Percentiles rank a stretch among this genome's conserved stretches.
Evolutionary conservation across 1,140 invertebrate genomes (phyloP).

Genomic region (Drosophila bocki): DNA sequence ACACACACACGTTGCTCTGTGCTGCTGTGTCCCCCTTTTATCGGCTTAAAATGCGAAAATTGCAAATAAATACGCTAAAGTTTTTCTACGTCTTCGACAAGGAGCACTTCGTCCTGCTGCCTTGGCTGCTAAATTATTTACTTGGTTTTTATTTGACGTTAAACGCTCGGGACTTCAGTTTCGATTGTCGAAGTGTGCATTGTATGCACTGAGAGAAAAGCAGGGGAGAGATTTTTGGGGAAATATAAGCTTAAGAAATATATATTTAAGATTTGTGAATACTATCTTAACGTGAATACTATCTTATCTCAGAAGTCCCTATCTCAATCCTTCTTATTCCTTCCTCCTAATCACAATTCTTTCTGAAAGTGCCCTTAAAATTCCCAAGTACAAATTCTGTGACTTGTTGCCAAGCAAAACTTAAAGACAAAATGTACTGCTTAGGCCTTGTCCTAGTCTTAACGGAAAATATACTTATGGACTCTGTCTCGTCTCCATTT

Average conservation of each 20-base stretch:
- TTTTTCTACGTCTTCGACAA: slow-evolving; percentile 45
- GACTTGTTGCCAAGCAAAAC: neutral
- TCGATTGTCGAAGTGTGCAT: slow-evolving; percentile 46
- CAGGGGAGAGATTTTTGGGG: too few species aligned
- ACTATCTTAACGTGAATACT: too few species aligned
- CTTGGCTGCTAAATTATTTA: slow-evolving; percentile 74
- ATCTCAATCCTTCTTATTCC: neutral
- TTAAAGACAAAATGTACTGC: neutral
- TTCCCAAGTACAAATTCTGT: neutral
- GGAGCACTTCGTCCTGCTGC: slow-evolving; percentile 40
- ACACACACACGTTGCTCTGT: slow-evolving; percentile 3
- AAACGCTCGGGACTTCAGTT: slow-evolving; percentile 61
- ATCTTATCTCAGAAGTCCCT: too few species aligned
- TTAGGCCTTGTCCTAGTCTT: neutral
- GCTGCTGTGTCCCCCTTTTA: slow-evolving; percentile 57
- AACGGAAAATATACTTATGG: neutral
- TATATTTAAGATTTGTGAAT: neutral
- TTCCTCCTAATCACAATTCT: neutral
- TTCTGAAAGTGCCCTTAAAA: neutral
- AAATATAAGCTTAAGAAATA: neutral
- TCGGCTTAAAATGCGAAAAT: slow-evolving; percentile 82
- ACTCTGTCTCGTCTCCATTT: neutral
- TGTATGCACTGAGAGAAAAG: slow-evolving; percentile 18
- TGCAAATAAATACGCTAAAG: slow-evolving; percentile 76
- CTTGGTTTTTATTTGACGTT: slow-evolving; percentile 76